Evolutionary conservation across 2,113 vertebrate genomes (phyloP).

Genomic region (Equus quagga): DNA sequence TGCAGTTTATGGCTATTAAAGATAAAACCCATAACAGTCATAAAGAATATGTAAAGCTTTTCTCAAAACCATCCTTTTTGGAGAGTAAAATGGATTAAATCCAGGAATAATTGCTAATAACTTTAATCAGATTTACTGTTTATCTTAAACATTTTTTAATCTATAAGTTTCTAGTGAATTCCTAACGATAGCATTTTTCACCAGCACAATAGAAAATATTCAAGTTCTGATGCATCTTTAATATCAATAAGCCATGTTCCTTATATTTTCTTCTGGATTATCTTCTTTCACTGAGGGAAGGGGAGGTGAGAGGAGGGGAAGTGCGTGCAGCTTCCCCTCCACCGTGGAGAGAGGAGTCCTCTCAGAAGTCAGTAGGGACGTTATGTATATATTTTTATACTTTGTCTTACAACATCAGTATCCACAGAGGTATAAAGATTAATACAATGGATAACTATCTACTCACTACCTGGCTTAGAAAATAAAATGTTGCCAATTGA

Average conservation of each 20-base stretch:
- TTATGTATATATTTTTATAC: not conserved
- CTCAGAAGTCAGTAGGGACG: too few species aligned
- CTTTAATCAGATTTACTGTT: not conserved
- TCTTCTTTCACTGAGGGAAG: not conserved
- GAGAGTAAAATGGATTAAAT: not conserved
- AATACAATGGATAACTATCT: not conserved
- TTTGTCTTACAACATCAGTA: not conserved
- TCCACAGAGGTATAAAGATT: not conserved
- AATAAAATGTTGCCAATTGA: too few species aligned
- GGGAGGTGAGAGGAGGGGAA: too few species aligned
- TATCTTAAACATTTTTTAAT: not conserved
- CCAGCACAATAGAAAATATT: not conserved
- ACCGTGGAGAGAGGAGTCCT: not conserved
- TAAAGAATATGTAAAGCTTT: not conserved
- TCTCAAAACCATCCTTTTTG: not conserved
- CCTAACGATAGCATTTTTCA: not conserved
- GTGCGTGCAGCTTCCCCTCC: not conserved
- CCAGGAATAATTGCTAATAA: not conserved
- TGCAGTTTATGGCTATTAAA: not conserved
- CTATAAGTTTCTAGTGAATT: not conserved
- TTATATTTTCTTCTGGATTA: not conserved
- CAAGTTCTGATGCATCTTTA: not conserved
- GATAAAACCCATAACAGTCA: not conserved
- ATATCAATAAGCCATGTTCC: not conserved
- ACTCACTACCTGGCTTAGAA: not conserved